Conservation (phyloP, 2,888 invertebrate species). For the Julus scandinavius region DNA sequence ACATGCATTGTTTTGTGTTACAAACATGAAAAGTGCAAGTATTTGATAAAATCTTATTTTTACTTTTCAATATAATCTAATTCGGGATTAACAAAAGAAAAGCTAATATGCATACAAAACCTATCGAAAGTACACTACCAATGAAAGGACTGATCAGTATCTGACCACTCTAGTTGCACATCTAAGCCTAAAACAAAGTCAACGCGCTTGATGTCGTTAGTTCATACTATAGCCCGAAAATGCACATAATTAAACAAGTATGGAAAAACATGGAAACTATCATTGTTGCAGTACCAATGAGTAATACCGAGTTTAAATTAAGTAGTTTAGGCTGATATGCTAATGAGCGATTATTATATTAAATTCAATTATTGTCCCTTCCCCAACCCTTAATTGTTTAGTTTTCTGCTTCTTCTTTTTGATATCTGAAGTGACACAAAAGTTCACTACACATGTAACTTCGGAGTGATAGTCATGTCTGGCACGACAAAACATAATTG, state of each 20-base stretch:
- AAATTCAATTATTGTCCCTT: background rate
- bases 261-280: background rate
- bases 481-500: background rate
- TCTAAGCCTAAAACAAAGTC: background rate
- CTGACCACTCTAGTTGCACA: too few species aligned
- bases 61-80: background rate
- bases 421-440: too few species aligned
- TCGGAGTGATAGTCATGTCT: background rate
- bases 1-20: background rate
- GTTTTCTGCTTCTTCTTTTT: background rate
- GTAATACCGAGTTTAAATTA: background rate
- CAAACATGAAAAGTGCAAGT: background rate
- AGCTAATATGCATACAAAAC: background rate
- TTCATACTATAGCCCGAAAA: background rate
- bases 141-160: background rate
- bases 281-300: background rate
- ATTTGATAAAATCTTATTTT: slow-evolving; percentile 10
- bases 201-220: background rate
- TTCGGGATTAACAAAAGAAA: background rate
- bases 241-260: background rate
- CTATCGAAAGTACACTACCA: background rate
- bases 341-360: background rate
- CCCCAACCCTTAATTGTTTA: background rate
- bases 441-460: background rate
- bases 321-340: background rate